Conservation (phyloP, 2,113 vertebrate species). For the Pollimyrus isidori region DNA sequence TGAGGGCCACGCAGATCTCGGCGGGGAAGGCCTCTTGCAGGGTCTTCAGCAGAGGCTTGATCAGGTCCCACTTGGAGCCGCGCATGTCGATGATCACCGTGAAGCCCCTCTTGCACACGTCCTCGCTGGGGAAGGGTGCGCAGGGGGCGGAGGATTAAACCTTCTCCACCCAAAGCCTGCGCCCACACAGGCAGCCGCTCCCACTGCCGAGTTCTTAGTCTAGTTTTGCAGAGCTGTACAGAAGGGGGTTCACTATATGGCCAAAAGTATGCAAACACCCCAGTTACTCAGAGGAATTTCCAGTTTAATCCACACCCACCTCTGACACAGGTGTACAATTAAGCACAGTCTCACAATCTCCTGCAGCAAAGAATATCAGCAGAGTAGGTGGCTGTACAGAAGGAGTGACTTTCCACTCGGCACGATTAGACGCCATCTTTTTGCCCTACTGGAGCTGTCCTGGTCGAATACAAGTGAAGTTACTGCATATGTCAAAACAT, state of each 20-base stretch:
- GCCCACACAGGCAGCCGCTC: background rate
- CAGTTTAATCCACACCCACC: background rate
- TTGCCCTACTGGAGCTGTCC: background rate
- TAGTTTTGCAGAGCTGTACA: background rate
- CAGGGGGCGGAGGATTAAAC: background rate
- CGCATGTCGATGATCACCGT: slow-evolving; percentile 98
- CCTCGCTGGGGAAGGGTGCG: slow-evolving; percentile 69
- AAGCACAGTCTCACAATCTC: background rate
- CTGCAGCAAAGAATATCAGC: background rate
- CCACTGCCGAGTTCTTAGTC: background rate
- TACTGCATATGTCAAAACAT: background rate
- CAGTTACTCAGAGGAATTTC: background rate
- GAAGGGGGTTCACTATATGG: background rate
- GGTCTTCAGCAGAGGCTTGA: slow-evolving; percentile 91
- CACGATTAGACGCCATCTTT: background rate
- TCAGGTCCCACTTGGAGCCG: slow-evolving; percentile 97
- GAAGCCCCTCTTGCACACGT: slow-evolving; percentile 90
- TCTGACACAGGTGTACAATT: background rate
- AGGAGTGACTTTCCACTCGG: background rate
- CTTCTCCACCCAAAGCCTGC: background rate
- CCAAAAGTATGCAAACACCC: background rate
- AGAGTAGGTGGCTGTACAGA: background rate
- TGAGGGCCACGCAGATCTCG: slow-evolving; percentile 88
- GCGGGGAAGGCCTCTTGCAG: slow-evolving; percentile 92
- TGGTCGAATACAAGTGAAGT: background rate